Evolutionary conservation across 2,113 vertebrate species (phyloP), one percentile per base, ranked within the genome.

Genomic region (Apus apus): DNA sequence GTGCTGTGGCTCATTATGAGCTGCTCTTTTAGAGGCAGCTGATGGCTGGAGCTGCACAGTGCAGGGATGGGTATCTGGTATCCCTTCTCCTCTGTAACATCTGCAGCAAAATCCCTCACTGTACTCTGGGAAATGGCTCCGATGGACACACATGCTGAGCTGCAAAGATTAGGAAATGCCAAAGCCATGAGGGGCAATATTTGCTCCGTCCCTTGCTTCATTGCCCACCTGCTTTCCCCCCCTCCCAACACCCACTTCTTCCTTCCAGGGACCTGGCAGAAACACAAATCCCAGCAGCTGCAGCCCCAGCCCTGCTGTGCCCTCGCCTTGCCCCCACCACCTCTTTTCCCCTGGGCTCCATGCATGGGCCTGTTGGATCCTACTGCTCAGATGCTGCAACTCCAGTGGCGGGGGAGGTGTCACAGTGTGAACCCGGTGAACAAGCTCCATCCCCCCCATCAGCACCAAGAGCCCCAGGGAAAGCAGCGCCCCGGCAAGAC

Each of bases 91-190:
- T 32, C 48, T 32, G 17, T 19, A 58, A 48, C 10, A 38, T 32
- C 4, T 25, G 3, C 51, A 85, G 27, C 53, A 65, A 6, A 45
- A 50, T 36, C 45, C 36, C 71, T 65, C 3, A 0, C 27, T 29
- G 32, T 38, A 22, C 50, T 51, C 26, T 13, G 13, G 36, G 30
- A 72, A 77, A 45, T 0, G 1, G 50, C 48, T n/a, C 45, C 0
- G 0, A 14, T 0, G 4, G 34, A 53, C 26, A 18, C 11, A 8
- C 0, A 0, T 8, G 27, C 34, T 67, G 19, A 43, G 50, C 46
- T 85, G 40, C 29, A 40, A 85, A 85, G 67, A 51, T 20, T 2
- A 72, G 61, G 13, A 53, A 13, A 25, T 2, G 2, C 26, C 54
- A 15, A 82, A 78, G 51, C 1, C 0, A 2, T 22, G 29, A 65